A percentile compares a stretch with the other conserved stretches of the same genome.
phyloP scores from a whole-genome alignment of 2,888 invertebrate genomes.

The Iselma pallidipennis region DNA sequence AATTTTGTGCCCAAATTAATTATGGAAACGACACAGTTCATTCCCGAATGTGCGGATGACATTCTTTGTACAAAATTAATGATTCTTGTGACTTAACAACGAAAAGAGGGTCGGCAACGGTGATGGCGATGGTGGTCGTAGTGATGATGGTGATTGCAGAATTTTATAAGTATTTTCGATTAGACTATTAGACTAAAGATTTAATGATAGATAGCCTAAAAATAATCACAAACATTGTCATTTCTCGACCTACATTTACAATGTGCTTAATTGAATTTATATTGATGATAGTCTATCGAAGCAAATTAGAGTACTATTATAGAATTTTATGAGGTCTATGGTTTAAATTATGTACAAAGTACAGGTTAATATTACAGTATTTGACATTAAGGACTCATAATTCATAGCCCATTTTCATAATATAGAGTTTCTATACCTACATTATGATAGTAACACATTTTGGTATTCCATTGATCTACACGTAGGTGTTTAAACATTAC shows the following conservation, averaged over 20 bases:
- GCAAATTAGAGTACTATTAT: background rate
- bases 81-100: slow-evolving; percentile 37
- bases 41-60: slow-evolving; percentile 49
- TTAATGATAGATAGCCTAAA: no score
- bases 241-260: no score
- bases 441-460: background rate
- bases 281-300: background rate
- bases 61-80: slow-evolving; percentile 52
- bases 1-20: slow-evolving; percentile 49
- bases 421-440: background rate
- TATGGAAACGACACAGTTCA: slow-evolving; percentile 50
- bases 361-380: background rate
- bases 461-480: background rate
- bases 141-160: background rate
- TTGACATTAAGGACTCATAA: background rate
- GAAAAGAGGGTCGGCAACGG: background rate
- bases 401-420: background rate
- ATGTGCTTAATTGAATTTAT: background rate
- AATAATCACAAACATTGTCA: no score
- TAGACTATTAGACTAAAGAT: no score
- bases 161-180: no score
- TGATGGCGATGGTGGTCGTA: background rate
- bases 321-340: no score
- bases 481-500: background rate
- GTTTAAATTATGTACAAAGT: background rate